Conservation (phyloP, 2,797 vertebrate genomes). For the Monodelphis domestica region DNA sequence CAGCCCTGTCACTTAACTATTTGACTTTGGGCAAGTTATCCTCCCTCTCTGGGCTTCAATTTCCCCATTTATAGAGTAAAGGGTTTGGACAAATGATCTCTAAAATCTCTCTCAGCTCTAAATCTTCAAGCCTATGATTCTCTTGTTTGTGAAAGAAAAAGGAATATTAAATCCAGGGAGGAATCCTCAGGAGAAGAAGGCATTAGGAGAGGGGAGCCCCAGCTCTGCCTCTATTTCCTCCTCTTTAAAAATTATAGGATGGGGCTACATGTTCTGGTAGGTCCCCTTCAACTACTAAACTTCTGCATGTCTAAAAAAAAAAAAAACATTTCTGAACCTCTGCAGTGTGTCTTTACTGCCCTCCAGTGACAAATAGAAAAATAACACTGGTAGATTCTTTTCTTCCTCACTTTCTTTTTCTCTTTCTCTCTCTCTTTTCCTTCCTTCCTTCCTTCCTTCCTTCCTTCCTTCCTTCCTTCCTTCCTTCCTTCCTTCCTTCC, state of each 20-base stretch:
- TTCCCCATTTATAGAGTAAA: neutral
- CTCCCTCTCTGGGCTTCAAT: neutral
- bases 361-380: conserved; percentile 65
- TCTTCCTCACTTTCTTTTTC: too few species aligned
- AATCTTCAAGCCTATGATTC: neutral
- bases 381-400: conserved; percentile 46
- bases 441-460: too few species aligned
- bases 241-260: neutral
- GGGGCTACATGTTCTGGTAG: neutral
- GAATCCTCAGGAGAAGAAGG: neutral
- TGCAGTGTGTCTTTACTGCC: conserved; percentile 72
- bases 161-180: neutral
- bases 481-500: too few species aligned
- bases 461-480: too few species aligned
- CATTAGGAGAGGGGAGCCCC: neutral
- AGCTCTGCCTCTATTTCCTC: neutral
- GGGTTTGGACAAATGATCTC: neutral
- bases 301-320: neutral
- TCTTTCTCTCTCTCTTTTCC: too few species aligned
- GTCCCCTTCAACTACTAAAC: neutral
- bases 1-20: neutral
- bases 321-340: neutral
- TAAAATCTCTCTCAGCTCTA: neutral
- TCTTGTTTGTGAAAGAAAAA: neutral
- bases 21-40: neutral